Evolutionary conservation across 2,888 invertebrate genomes (phyloP), one percentile per base, ranked within the genome.

Genomic region (Drosophila koepferae): DNA sequence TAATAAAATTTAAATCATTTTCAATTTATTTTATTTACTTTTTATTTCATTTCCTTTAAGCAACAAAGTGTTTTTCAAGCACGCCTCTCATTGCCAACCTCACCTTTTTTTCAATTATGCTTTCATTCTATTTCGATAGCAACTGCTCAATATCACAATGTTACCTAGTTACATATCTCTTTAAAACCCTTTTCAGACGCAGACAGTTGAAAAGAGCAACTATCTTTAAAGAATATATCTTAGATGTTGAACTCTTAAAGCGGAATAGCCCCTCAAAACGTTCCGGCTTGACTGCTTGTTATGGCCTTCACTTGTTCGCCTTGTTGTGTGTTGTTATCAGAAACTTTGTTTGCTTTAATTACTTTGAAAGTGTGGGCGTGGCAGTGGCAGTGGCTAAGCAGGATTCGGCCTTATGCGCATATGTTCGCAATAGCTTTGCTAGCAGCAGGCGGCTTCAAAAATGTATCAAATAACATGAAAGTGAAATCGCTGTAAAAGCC

Each of bases 391-490:
- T 69, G 79, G 64, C 77, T 82, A 67, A 72, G 18, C 80, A 74
- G 72, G 65, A 71, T 68, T 86, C 69, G 12, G 63, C 31, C 40
- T 61, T 64, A 63, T 64, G 62, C 79, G 89, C 85, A 89, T 84
- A 89, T 85, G 85, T 77, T 85, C 71, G 40, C 72, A 87, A 85
- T 82, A 75, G 68, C 85, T 85, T 55, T 41, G 28, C 62, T 59
- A 43, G 54, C 78, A 67, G 49, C 43, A 49, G 65, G 67, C 70
- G 63, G 40, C 66, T 56, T 74, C 62, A 73, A 76, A 81, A 76
- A 51, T 51, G 83, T 90, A 88, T 86, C 89, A 80, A 88, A 90
- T 86, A 83, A 81, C 86, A 81, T 71, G 86, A 79, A 87, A 85
- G 81, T 67, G 72, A 87, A 85, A 82, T 68, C 81, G 81, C 80